Conservation (phyloP, 1,140 invertebrate species). For the Rhagoletis pomonella region DNA sequence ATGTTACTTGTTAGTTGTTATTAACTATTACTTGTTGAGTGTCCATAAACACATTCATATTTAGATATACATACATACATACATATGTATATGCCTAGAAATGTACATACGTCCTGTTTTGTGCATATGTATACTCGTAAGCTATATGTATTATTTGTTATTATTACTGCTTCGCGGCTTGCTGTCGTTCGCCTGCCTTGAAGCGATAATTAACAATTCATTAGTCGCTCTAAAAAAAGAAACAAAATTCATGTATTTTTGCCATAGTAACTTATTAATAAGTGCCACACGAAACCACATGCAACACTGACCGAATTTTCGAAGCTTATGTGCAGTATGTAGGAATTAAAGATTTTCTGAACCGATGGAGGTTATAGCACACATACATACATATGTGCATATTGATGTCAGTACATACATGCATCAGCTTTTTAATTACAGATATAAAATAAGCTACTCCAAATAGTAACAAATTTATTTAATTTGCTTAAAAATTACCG, state of each 20-base stretch:
- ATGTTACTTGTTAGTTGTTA: constrained; percentile 16
- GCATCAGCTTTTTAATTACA: too few species aligned
- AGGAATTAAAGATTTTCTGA: constrained; percentile 19
- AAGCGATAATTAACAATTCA: constrained; percentile 49
- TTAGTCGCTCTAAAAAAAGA: background rate
- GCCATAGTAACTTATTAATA: background rate
- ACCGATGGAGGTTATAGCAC: background rate
- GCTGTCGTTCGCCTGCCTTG: constrained; percentile 38
- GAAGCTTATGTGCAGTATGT: background rate
- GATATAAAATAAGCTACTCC: background rate
- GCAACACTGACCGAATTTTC: constrained; percentile 16
- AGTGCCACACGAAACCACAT: background rate
- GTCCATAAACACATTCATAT: background rate
- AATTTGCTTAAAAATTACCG: background rate
- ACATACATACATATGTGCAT: background rate
- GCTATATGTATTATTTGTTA: background rate
- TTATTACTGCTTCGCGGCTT: constrained; percentile 9
- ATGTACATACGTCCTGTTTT: background rate
- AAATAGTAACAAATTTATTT: background rate
- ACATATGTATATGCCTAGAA: background rate
- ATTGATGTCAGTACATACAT: background rate
- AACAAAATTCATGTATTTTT: background rate
- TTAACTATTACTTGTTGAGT: constrained; percentile 35
- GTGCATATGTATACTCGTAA: background rate
- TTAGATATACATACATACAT: background rate